These are phyloP conservation scores for Zaprionus africanus DNA, from an alignment of 1,140 invertebrate genomes.

Conservation along the genomic window DNA sequence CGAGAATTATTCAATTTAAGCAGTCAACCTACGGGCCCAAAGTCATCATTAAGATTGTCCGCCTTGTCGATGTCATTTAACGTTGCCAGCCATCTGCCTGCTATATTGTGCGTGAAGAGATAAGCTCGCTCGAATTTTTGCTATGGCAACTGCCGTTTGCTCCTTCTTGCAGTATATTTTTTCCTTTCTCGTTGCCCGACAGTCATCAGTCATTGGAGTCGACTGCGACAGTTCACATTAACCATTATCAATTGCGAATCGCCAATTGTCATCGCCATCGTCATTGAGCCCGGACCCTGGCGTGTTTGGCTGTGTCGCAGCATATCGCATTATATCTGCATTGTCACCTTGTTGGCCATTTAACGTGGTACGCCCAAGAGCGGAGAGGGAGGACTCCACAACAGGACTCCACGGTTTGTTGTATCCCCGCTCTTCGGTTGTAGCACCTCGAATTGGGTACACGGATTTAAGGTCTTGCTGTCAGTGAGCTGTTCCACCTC, in stretches of 20 bases:
- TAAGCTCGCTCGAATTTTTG: slow-evolving; percentile 57
- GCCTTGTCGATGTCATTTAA: slow-evolving; percentile 44
- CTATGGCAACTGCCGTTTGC: slow-evolving; percentile 16
- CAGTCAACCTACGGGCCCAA: slow-evolving; percentile 4
- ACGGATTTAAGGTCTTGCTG: slow-evolving; percentile 26
- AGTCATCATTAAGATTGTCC: slow-evolving; percentile 32
- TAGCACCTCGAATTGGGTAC: slow-evolving; percentile 17
- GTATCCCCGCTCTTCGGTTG: background rate
- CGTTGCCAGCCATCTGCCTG: slow-evolving; percentile 55
- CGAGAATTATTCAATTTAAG: slow-evolving; percentile 17
- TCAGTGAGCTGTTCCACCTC: slow-evolving; percentile 4
- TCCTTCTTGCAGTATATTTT: background rate
- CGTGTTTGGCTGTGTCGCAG: slow-evolving; percentile 45
- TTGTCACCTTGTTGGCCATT: slow-evolving; percentile 81
- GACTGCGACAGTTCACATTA: slow-evolving; percentile 54
- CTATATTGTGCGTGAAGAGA: slow-evolving; percentile 74
- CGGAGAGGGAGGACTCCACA: background rate
- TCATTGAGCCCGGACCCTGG: slow-evolving; percentile 37
- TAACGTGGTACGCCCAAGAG: slow-evolving; percentile 55
- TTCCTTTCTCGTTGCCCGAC: background rate
- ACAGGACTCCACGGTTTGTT: background rate
- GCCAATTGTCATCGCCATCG: slow-evolving; percentile 40
- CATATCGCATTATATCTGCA: slow-evolving; percentile 78
- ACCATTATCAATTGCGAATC: slow-evolving; percentile 75
- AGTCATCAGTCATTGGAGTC: slow-evolving; percentile 51